These are phyloP conservation scores for Acleris literana DNA, from an alignment of 2,888 invertebrate species.

Conservation along the genomic window DNA sequence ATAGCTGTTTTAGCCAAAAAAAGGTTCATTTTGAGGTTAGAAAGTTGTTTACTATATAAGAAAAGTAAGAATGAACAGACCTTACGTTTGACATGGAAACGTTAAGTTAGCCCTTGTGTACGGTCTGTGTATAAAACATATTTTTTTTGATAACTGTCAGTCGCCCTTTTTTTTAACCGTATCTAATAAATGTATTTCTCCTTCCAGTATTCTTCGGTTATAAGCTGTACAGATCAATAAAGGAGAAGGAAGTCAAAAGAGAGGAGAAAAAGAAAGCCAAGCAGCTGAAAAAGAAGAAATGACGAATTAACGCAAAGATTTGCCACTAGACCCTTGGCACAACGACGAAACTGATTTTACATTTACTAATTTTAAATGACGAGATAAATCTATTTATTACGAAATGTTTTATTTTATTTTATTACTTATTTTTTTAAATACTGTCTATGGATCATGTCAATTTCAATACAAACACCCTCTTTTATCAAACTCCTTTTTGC, in stretches of 20 bases:
- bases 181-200: conserved; percentile 38
- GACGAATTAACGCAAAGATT: conserved; percentile 22
- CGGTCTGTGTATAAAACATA: too few species aligned
- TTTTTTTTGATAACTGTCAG: too few species aligned
- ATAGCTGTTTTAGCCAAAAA: too few species aligned
- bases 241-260: conserved; percentile 88
- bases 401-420: conserved; percentile 2
- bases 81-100: too few species aligned
- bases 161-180: neutral
- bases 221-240: conserved; percentile 91
- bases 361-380: neutral
- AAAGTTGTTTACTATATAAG: too few species aligned
- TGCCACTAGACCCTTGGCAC: neutral
- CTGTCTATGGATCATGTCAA: too few species aligned
- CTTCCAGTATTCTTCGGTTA: conserved; percentile 93
- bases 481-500: too few species aligned
- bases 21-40: too few species aligned
- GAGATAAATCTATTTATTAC: conserved; percentile 6
- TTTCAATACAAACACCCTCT: too few species aligned
- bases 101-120: too few species aligned
- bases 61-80: too few species aligned
- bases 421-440: neutral
- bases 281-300: conserved; percentile 92
- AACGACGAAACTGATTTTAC: conserved; percentile 3
- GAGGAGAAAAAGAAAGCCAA: conserved; percentile 93